phyloP scores from a whole-genome alignment of 2,888 invertebrate genomes.

The Selenia dentaria region DNA sequence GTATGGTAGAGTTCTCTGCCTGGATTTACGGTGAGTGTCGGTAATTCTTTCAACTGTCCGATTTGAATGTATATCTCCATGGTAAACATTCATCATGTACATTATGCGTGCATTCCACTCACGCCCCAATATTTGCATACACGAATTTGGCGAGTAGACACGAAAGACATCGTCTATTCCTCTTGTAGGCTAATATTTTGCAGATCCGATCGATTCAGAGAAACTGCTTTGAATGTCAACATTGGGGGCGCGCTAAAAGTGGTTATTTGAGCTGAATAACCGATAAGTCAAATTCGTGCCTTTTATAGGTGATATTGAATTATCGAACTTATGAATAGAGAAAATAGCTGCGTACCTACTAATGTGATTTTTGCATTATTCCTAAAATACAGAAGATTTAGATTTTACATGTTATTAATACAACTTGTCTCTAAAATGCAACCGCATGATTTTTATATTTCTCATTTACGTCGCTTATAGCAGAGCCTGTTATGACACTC shows the following conservation, averaged over 20 bases:
- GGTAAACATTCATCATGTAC: constrained; percentile 28
- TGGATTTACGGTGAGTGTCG: constrained; percentile 11
- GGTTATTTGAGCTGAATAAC: constrained; percentile 17
- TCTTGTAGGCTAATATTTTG: constrained; percentile 17
- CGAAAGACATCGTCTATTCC: constrained; percentile 15
- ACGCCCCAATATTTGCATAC: constrained; percentile 32
- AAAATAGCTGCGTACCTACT: no score
- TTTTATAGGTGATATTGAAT: no score
- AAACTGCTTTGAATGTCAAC: constrained; percentile 27
- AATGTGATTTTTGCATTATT: no score
- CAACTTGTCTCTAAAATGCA: no score
- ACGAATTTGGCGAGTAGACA: constrained; percentile 29
- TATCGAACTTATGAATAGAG: no score
- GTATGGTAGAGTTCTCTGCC: neutral
- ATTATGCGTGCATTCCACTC: constrained; percentile 29
- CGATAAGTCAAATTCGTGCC: constrained; percentile 1
- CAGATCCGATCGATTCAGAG: constrained; percentile 30
- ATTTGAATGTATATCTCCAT: constrained; percentile 13
- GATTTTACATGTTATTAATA: no score
- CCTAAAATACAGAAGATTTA: no score
- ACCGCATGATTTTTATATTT: no score
- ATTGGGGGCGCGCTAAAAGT: constrained; percentile 14
- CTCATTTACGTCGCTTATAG: no score
- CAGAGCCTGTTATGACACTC: no score
- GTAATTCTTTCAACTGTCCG: constrained; percentile 17